phyloP scores from a whole-genome alignment of 2,113 vertebrate species.

The Phalacrocorax brasilianus region DNA sequence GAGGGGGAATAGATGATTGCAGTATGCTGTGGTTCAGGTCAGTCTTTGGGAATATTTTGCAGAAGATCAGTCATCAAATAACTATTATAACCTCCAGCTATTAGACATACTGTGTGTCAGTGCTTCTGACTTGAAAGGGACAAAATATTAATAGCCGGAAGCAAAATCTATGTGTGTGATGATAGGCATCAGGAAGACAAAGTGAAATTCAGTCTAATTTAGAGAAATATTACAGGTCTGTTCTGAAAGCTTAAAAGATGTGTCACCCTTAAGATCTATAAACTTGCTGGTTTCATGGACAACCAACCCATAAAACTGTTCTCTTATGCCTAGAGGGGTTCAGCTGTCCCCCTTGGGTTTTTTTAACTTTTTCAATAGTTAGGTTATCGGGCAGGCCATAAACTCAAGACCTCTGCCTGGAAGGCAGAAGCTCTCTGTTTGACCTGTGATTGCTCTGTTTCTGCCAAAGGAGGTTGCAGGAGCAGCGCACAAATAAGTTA shows the following conservation, averaged over 20 bases:
- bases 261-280: not conserved
- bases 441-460: not conserved
- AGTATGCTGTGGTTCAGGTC: not conserved
- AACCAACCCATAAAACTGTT: not conserved
- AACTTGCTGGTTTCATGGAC: not conserved
- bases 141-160: not conserved
- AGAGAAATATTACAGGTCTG: not conserved
- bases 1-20: not conserved
- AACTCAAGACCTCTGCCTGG: not conserved
- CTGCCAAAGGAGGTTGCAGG: not conserved
- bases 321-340: not conserved
- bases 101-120: not conserved
- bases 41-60: not conserved
- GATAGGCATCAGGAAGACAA: not conserved
- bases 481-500: not conserved
- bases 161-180: not conserved
- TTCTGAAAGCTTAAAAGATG: not conserved
- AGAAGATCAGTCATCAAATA: not conserved
- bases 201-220: not conserved
- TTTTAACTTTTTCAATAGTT: not conserved
- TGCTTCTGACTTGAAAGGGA: not conserved
- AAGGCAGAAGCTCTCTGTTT: not conserved
- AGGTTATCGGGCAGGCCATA: not conserved
- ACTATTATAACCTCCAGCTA: not conserved
- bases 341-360: not conserved